Percentiles rank a stretch among this genome's conserved stretches.
Evolutionary conservation across 1,140 invertebrate genomes (phyloP).

Genomic region (Euwallacea similis): DNA sequence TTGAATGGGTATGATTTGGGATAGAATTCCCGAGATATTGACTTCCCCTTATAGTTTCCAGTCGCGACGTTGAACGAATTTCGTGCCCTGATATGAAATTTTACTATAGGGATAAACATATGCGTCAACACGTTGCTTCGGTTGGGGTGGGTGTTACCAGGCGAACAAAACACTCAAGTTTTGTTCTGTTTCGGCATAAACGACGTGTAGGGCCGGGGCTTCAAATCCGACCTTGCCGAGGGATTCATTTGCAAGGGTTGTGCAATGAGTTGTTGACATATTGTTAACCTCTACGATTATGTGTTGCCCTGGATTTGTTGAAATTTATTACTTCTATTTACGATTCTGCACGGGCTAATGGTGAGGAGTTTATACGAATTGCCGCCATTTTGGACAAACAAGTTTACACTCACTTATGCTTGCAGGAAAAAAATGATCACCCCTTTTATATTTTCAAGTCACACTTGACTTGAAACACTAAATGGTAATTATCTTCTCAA

Average conservation of each 20-base stretch:
- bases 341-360: background rate
- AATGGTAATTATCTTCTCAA: no score
- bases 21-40: conserved; percentile 37
- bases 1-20: conserved; percentile 37
- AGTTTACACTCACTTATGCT: no score
- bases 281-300: background rate
- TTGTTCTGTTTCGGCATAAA: conserved; percentile 17
- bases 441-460: no score
- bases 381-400: no score
- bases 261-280: background rate
- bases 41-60: conserved; percentile 36
- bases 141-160: conserved; percentile 17
- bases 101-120: conserved; percentile 34
- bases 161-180: conserved; percentile 16
- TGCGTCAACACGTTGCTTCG: conserved; percentile 31
- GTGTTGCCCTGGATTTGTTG: conserved; percentile 1
- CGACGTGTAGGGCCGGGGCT: conserved; percentile 5
- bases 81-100: conserved; percentile 34
- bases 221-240: background rate
- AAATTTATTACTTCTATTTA: background rate
- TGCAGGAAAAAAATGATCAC: no score
- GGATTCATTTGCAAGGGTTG: conserved; percentile 7
- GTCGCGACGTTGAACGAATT: conserved; percentile 31
- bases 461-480: no score
- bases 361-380: no score